These are phyloP conservation scores for Prionchulus punctatus DNA, from an alignment of 2,888 invertebrate species.

Conservation along the genomic window DNA sequence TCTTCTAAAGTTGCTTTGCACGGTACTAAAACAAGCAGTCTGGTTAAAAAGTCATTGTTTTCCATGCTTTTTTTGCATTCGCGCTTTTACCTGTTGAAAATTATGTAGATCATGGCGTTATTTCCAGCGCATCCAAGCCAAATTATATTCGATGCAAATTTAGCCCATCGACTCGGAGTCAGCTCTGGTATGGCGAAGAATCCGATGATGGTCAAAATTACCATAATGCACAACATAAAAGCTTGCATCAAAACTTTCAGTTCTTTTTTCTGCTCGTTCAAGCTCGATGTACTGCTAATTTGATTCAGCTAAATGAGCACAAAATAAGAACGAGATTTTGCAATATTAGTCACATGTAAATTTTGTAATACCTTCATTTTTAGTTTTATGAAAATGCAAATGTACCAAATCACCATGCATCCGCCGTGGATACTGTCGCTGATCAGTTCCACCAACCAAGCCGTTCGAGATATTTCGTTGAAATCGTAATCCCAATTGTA, in stretches of 20 bases:
- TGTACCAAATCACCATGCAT: not conserved
- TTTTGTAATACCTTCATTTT: not conserved
- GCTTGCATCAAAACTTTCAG: not conserved
- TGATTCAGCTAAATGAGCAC: too few relatives aligned
- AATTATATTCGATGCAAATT: not conserved
- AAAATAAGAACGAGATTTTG: too few relatives aligned
- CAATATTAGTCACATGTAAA: too few relatives aligned
- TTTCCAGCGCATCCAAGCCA: not conserved
- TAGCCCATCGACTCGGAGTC: not conserved
- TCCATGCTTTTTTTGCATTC: too few relatives aligned
- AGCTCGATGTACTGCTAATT: not conserved
- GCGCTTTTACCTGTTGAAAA: too few relatives aligned
- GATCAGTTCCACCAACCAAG: not conserved
- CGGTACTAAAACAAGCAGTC: too few relatives aligned
- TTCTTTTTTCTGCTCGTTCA: not conserved
- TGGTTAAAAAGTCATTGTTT: too few relatives aligned
- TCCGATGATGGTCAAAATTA: not conserved
- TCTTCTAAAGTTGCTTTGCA: too few relatives aligned
- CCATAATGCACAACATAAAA: not conserved
- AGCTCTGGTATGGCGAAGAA: not conserved
- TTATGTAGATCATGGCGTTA: not conserved
- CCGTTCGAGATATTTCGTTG: not conserved
- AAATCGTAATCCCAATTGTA: not conserved
- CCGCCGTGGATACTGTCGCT: not conserved
- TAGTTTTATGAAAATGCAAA: not conserved